phyloP scores from a whole-genome alignment of 2,888 invertebrate genomes.

The Dimorphilus gyrociliatus region DNA sequence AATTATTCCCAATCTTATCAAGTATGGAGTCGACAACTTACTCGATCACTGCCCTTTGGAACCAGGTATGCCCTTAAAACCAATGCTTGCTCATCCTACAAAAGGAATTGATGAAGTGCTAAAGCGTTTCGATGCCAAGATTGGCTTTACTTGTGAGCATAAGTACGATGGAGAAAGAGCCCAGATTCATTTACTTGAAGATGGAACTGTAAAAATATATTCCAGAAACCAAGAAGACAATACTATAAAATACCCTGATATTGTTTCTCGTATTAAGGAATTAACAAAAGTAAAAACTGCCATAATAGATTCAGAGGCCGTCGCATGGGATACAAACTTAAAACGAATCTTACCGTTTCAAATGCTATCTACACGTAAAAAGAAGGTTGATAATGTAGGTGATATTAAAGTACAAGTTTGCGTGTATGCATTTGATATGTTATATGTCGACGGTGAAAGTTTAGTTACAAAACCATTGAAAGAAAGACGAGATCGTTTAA shows the following conservation, averaged over 20 bases:
- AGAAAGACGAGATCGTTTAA: slow-evolving; percentile 54
- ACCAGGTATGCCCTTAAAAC: slow-evolving; percentile 66
- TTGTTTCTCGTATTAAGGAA: slow-evolving; percentile 51
- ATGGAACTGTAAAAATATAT: slow-evolving; percentile 60
- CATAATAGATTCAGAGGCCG: slow-evolving; percentile 87
- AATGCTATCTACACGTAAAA: slow-evolving; percentile 76
- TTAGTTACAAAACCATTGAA: slow-evolving; percentile 61
- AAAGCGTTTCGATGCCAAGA: slow-evolving; percentile 60
- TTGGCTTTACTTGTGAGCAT: slow-evolving; percentile 88
- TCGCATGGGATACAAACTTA: slow-evolving; percentile 77
- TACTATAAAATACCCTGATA: slow-evolving; percentile 86
- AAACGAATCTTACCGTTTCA: slow-evolving; percentile 90
- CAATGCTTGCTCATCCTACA: slow-evolving; percentile 96
- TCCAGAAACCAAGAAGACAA: slow-evolving; percentile 91
- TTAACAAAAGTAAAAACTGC: slow-evolving; percentile 52
- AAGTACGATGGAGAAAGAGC: slow-evolving; percentile 99
- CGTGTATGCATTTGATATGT: slow-evolving; percentile 85
- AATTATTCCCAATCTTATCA: slow-evolving; percentile 59
- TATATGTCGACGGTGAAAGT: slow-evolving; percentile 72
- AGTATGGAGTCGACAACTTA: slow-evolving; percentile 56
- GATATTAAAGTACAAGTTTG: slow-evolving; percentile 77
- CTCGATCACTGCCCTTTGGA: slow-evolving; percentile 60
- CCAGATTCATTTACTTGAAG: slow-evolving; percentile 61
- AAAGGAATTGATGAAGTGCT: slow-evolving; percentile 78
- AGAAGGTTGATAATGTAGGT: slow-evolving; percentile 63